Percentiles rank a stretch among this genome's conserved stretches.
These are phyloP conservation scores for Speoplatyrhinus poulsoni DNA, from an alignment of 2,113 vertebrate species.

Conservation along the genomic window DNA sequence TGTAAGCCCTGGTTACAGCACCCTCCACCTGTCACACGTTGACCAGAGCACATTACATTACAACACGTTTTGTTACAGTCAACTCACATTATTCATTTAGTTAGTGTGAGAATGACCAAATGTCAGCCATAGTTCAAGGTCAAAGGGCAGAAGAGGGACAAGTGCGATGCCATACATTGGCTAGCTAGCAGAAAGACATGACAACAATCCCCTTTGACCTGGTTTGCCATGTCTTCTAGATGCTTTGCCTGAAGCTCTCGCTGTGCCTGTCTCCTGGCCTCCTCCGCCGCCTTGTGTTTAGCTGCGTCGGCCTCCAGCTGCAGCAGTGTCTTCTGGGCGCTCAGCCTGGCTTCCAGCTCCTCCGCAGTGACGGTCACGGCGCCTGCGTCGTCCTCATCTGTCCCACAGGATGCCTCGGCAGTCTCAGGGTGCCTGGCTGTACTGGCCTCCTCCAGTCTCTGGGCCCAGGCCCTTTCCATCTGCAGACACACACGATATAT, in stretches of 20 bases:
- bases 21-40: constrained; percentile 79
- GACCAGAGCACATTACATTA: background rate
- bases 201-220: constrained; percentile 72
- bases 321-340: constrained; percentile 63
- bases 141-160: no score
- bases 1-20: constrained; percentile 83
- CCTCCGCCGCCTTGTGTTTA: constrained; percentile 64
- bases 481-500: constrained; percentile 41
- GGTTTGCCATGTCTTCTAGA: constrained; percentile 77
- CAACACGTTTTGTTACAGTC: background rate
- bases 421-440: constrained; percentile 48
- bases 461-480: constrained; percentile 80
- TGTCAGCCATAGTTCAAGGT: no score
- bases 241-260: constrained; percentile 77
- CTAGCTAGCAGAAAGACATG: background rate
- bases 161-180: background rate
- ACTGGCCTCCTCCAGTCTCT: constrained; percentile 72
- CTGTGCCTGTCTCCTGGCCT: constrained; percentile 71
- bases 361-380: constrained; percentile 29
- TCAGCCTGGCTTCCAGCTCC: constrained; percentile 66
- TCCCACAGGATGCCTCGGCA: constrained; percentile 76
- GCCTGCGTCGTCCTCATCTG: constrained; percentile 51
- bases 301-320: constrained; percentile 72
- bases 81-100: no score
- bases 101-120: no score